Conservation (phyloP, 2,113 vertebrate genomes). For the Coracopsis vasa region DNA sequence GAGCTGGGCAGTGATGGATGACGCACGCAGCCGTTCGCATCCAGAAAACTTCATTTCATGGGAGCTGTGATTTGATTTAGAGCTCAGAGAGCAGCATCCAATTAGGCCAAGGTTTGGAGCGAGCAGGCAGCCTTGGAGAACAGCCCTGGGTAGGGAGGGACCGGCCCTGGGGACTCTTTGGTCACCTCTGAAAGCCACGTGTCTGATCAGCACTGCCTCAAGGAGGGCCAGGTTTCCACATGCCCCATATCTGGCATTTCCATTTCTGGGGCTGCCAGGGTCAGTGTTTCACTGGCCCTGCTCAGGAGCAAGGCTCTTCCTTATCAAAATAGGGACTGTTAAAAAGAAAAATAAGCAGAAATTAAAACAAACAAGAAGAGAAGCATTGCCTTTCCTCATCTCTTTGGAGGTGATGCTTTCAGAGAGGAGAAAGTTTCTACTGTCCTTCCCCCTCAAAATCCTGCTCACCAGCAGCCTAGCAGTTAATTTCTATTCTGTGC, state of each 20-base stretch:
- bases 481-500: not conserved
- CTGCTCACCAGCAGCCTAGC: not conserved
- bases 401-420: not conserved
- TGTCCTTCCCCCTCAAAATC: not conserved
- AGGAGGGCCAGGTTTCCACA: not conserved
- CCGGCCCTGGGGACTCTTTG: not conserved
- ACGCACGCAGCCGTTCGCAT: constrained; percentile 23
- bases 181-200: not conserved
- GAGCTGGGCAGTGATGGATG: constrained; percentile 29
- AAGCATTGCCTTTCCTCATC: not conserved
- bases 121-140: not conserved
- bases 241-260: not conserved
- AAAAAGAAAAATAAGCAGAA: not conserved
- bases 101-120: constrained; percentile 51
- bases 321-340: not conserved
- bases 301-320: not conserved
- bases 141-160: not conserved
- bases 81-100: constrained; percentile 57
- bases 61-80: constrained; percentile 74
- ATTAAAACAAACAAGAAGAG: not conserved
- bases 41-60: constrained; percentile 70
- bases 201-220: rapidly evolving
- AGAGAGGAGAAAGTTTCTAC: not conserved
- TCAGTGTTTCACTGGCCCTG: rapidly evolving
- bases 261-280: not conserved